Conservation (phyloP, 2,113 vertebrate species). For the Ornithorhynchus anatinus region DNA sequence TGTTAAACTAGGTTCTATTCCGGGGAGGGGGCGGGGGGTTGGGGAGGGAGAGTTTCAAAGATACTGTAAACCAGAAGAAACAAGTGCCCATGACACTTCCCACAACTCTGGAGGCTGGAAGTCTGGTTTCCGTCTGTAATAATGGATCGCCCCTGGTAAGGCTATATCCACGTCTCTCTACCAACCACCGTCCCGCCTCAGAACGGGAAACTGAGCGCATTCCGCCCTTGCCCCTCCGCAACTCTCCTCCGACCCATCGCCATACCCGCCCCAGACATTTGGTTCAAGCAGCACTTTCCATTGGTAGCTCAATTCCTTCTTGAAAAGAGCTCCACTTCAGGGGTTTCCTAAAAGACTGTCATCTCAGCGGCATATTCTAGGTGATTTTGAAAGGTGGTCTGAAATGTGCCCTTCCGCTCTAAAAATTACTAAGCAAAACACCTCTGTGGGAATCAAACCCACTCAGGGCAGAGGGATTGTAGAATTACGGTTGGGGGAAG, state of each 20-base stretch:
- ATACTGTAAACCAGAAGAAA: constrained; percentile 22
- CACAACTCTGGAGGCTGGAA: constrained; percentile 3
- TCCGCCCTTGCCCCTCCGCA: no score
- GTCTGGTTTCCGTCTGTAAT: constrained; percentile 43
- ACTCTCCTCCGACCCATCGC: not conserved
- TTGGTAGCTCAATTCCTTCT: not conserved
- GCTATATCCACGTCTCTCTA: constrained; percentile 11
- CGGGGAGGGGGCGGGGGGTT: constrained; percentile 39
- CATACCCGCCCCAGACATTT: not conserved
- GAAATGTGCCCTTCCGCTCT: not conserved
- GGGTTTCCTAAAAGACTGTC: constrained; percentile 8
- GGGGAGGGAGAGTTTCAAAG: no score
- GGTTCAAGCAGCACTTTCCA: not conserved
- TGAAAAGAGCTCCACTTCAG: constrained; percentile 4
- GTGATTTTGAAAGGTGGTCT: constrained; percentile 11
- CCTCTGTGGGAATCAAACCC: not conserved
- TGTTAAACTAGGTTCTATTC: constrained; percentile 61
- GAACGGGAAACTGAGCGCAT: no score
- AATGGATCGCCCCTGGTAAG: constrained; percentile 8
- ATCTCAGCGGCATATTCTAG: not conserved
- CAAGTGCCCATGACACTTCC: not conserved
- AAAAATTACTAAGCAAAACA: not conserved
- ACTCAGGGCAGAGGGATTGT: no score
- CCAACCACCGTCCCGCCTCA: constrained; percentile 16
- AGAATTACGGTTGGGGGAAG: no score